Conservation (phyloP, 2,888 invertebrate species). For the Acanthosepion pharaonis region DNA sequence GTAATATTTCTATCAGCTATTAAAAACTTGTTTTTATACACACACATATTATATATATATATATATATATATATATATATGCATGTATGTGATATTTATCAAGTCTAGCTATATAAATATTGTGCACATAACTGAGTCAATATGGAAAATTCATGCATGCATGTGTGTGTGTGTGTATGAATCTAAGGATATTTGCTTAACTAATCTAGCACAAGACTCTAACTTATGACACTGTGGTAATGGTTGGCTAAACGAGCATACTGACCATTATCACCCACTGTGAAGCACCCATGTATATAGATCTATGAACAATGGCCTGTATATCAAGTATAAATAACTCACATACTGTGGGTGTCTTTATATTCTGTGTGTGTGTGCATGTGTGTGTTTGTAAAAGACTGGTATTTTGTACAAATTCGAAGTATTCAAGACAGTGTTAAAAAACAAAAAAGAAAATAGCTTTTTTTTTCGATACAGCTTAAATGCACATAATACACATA, state of each 20-base stretch:
- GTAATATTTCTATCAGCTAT: neutral
- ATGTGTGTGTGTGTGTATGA: neutral
- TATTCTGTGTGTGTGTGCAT: neutral
- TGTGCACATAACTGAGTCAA: neutral
- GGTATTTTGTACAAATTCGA: neutral
- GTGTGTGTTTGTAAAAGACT: neutral
- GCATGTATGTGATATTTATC: neutral
- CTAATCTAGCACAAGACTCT: neutral
- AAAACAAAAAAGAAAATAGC: neutral
- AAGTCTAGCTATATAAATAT: neutral
- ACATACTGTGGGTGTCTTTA: neutral
- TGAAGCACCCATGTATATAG: neutral
- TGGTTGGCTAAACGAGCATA: neutral
- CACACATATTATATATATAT: neutral
- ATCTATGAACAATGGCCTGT: conserved; percentile 33
- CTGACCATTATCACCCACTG: neutral
- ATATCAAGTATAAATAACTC: neutral
- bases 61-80: too few species aligned
- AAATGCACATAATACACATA: conserved; percentile 18
- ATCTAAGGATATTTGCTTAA: neutral
- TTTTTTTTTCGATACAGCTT: neutral
- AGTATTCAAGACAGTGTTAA: neutral
- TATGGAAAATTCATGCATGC: neutral
- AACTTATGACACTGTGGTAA: neutral
- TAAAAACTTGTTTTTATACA: neutral